Base-by-base conservation (phyloP, 2,888 invertebrate species). In the Drosophila tripunctata region DNA sequence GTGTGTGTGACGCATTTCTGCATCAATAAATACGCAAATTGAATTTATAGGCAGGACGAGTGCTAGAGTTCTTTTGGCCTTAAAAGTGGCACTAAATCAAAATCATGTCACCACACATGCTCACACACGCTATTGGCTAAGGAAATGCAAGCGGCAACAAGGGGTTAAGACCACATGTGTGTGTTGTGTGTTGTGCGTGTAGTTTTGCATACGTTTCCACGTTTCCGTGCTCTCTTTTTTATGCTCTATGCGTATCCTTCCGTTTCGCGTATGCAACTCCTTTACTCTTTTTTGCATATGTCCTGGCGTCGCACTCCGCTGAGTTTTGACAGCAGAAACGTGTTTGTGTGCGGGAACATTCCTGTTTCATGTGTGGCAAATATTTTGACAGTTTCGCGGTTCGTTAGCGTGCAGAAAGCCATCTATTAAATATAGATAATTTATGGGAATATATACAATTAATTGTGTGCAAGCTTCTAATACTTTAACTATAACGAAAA, bases 361-460 rank as follows among this genome's bases (percentile, higher is more conserved):
- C 40, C 47, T 33, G 41, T 58, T 45, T 67, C 67, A 79, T 62
- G 67, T 83, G 78, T 74, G 88, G n/a, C 64, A 83, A 84, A 73
- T 87, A 81, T 84, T 84, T 88, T 84, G 87, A 88, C 88, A 84
- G 87, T 80, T 86, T 88, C 75, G 75, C 87, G 88, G 88, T 73
- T 84, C 88, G 88, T 84, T 84, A 86, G 72, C 67, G 62, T 3
- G 8, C 41, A 10, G 12, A 19, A 8, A 22, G 14, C 35, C n/a
- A 43, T 15, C 50, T 41, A 41, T 40, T 19, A 27, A 43, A 30
- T 40, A n/a, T 24, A 33, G 3, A 17, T 22, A 24, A 44, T 35
- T 22, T 17, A 38, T 17, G 10, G 4, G 5, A 38, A 38, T 19
- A 17, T 36, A 38, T 19, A n/a, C 1, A 38, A 38, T 19, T 38